These are phyloP conservation scores for Tortrix viridana DNA, from an alignment of 2,888 invertebrate genomes.

Conservation along the genomic window DNA sequence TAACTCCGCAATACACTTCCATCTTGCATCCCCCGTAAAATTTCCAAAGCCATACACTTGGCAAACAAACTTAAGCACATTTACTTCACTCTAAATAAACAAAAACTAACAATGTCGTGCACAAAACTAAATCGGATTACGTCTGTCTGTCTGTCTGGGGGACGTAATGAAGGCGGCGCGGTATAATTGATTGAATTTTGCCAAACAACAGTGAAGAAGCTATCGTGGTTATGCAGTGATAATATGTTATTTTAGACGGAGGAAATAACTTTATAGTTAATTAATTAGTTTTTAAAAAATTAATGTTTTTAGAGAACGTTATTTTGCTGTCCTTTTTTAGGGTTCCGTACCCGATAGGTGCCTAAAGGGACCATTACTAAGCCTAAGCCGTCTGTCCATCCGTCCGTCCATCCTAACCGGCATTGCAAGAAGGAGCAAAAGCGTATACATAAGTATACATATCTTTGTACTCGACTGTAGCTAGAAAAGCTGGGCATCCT, in stretches of 20 bases:
- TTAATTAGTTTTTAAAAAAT: no score
- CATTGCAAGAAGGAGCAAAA: no score
- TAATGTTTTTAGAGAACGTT: no score
- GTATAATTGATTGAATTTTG: constrained; percentile 58
- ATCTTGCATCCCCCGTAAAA: not conserved
- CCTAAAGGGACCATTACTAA: no score
- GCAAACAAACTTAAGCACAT: constrained; percentile 2
- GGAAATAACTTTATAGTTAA: not conserved
- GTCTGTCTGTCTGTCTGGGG: constrained; percentile 51
- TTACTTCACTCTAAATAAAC: constrained; percentile 40
- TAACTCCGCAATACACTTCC: no score
- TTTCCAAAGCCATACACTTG: constrained; percentile 3
- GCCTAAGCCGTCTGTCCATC: no score
- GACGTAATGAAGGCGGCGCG: constrained; percentile 51
- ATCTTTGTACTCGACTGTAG: no score
- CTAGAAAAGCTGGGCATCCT: no score
- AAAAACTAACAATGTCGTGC: constrained; percentile 46
- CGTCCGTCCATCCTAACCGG: no score
- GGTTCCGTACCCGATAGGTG: no score
- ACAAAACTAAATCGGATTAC: constrained; percentile 57
- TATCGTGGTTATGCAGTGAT: constrained; percentile 9
- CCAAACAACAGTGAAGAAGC: constrained; percentile 45
- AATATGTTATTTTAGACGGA: not conserved
- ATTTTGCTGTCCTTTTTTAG: no score
- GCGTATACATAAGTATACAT: no score